A percentile compares a stretch with the other conserved stretches of the same genome.
These are phyloP conservation scores for Willowsia nigromaculata DNA, from an alignment of 2,888 invertebrate species.

Conservation along the genomic window DNA sequence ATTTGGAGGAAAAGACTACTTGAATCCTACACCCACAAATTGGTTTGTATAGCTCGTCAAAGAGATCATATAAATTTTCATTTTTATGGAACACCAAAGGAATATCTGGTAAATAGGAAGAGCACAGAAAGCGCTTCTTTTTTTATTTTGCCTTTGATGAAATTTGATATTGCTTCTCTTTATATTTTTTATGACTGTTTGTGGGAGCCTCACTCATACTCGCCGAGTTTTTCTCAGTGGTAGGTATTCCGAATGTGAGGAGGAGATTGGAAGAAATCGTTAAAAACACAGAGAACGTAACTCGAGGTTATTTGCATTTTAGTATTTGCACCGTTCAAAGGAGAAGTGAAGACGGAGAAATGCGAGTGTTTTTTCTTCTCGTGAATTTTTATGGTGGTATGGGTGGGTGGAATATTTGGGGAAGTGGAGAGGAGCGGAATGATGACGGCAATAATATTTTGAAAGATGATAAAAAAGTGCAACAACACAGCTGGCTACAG, in stretches of 20 bases:
- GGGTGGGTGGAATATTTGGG: not conserved
- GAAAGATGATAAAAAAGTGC: not conserved
- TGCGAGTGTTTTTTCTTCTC: not conserved
- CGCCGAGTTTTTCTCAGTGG: too few species aligned
- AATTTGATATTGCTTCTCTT: constrained; percentile 9
- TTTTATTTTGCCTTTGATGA: not conserved
- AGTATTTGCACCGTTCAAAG: not conserved
- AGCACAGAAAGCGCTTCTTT: not conserved
- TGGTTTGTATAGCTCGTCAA: not conserved
- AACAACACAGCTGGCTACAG: constrained; percentile 23
- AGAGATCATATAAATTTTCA: not conserved
- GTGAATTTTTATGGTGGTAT: not conserved
- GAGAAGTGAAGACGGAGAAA: not conserved
- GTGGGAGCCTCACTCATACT: not conserved
- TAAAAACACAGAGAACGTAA: constrained; percentile 3
- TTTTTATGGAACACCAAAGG: not conserved
- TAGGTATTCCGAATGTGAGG: not conserved
- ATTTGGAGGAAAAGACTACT: not conserved
- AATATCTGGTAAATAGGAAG: not conserved
- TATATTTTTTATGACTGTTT: not conserved
- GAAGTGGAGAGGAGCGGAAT: not conserved
- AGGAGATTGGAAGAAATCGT: not conserved
- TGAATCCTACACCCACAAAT: not conserved
- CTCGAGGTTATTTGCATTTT: not conserved
- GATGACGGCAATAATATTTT: constrained; percentile 17